A percentile compares a stretch with the other conserved stretches of the same genome.
phyloP scores from a whole-genome alignment of 2,113 vertebrate genomes.

The Phrynosoma platyrhinos region DNA sequence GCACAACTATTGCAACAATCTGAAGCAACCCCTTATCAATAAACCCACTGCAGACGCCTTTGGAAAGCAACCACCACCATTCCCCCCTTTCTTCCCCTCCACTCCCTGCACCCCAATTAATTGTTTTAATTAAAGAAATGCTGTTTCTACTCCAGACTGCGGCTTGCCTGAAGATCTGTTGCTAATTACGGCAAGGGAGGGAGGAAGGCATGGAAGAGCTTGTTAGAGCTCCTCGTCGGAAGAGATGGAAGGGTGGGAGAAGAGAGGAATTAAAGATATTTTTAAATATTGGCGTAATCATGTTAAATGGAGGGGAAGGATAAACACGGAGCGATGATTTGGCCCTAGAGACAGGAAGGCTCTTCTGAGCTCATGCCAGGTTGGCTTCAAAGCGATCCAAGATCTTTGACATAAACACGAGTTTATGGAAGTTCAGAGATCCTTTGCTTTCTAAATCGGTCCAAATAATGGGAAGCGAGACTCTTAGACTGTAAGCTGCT shows the following conservation, averaged over 20 bases:
- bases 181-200: conserved; percentile 57
- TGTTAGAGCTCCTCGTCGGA: conserved; percentile 1
- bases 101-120: conserved; percentile 67
- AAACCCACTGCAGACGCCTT: not conserved
- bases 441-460: not conserved
- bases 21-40: not conserved
- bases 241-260: conserved; percentile 23
- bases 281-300: conserved; percentile 43
- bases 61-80: not conserved
- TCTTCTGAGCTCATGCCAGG: not conserved
- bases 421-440: not conserved
- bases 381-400: not conserved
- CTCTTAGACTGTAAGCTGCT: not conserved
- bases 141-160: conserved; percentile 65
- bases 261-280: conserved; percentile 20
- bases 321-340: rapidly evolving
- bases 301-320: not conserved
- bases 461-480: not conserved
- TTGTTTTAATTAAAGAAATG: conserved; percentile 76
- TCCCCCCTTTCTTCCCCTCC: conserved; percentile 31
- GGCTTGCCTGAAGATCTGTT: conserved; percentile 64
- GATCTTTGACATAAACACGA: no score
- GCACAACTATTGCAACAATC: not conserved
- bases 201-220: conserved; percentile 43
- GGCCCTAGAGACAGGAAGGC: not conserved